Evolutionary conservation across 2,797 vertebrate genomes (phyloP).

Genomic region (Cynopterus sphinx): DNA sequence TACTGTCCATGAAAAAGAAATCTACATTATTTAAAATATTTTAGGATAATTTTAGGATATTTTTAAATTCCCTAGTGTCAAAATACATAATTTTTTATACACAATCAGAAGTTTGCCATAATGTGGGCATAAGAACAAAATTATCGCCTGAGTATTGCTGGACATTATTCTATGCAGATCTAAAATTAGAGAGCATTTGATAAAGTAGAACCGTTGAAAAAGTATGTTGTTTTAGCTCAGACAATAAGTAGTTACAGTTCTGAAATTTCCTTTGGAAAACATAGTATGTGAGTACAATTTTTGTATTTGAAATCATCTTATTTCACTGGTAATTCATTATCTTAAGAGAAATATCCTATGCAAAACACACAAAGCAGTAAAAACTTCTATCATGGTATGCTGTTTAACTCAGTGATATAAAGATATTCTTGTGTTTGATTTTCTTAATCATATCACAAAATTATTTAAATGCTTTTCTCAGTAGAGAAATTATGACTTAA

Average conservation of each 20-base stretch:
- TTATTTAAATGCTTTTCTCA: constrained; percentile 37
- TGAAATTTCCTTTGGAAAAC: constrained; percentile 2
- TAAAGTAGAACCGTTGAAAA: neutral
- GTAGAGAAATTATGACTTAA: constrained; percentile 2
- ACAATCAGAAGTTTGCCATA: constrained; percentile 28
- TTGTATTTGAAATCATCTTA: constrained; percentile 45
- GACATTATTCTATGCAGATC: neutral
- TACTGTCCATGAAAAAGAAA: neutral
- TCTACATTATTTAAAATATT: neutral
- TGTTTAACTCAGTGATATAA: neutral
- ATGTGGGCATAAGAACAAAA: constrained; percentile 12
- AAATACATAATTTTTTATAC: constrained; percentile 46
- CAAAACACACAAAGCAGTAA: neutral
- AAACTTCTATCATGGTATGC: neutral
- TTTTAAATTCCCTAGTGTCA: constrained; percentile 40
- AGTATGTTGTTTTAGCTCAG: constrained; percentile 10
- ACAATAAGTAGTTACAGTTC: neutral
- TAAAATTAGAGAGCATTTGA: constrained; percentile 39
- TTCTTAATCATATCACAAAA: neutral
- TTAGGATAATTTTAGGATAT: neutral
- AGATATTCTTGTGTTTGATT: constrained; percentile 28
- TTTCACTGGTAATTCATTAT: constrained; percentile 22
- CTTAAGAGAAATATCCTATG: constrained; percentile 14
- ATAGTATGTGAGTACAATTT: neutral
- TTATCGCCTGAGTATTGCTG: neutral